Evolutionary conservation across 2,797 vertebrate species (phyloP), one percentile per base, ranked within the genome.

Genomic region (Lycodopsis pacificus): DNA sequence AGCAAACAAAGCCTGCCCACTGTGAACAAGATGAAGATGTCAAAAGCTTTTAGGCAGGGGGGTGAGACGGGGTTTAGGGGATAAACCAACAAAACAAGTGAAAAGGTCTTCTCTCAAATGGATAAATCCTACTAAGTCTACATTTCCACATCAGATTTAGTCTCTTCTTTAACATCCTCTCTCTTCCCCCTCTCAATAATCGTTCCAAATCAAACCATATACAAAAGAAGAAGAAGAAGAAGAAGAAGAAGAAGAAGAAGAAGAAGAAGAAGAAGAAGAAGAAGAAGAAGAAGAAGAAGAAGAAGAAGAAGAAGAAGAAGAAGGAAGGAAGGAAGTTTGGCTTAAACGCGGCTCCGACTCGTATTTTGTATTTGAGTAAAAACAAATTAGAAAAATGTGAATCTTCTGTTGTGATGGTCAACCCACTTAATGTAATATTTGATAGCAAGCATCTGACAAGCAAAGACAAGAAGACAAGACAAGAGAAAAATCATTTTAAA

Each of bases 1-100:
- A 97, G 96, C 97, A 98, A 99, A 99, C 97, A 99, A 99, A 98
- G 97, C 96, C 96, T 92, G 96, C 98, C 97, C 93, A 95, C 95
- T 95, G 95, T 95, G 95, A 96, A 95, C 92, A 94, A 95, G 98
- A 99, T 99, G 98, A 99, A 98, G 97, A 99, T 98, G 98, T 99
- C 98, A 99, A 96, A 96, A 98, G 97, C 97, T 98, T 97, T 96
- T 92, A 92, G 94, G 93, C 82, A 77, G 87, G 92, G 88, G 87
- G 90, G 91, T 86, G 89, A 85, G 83, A 90, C n/a, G 81, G 91
- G 93, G 92, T 93, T 95, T 95, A 94, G 93, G 90, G 94, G 93
- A 95, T 95, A 96, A 95, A 96, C 93, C 94, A 96, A 96, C 95
- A 95, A 95, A 95, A 95, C 93, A 93, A 95, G 93, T 95, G 93